These are phyloP conservation scores for Dryocosmus kuriphilus DNA, from an alignment of 2,888 invertebrate species.

Conservation along the genomic window DNA sequence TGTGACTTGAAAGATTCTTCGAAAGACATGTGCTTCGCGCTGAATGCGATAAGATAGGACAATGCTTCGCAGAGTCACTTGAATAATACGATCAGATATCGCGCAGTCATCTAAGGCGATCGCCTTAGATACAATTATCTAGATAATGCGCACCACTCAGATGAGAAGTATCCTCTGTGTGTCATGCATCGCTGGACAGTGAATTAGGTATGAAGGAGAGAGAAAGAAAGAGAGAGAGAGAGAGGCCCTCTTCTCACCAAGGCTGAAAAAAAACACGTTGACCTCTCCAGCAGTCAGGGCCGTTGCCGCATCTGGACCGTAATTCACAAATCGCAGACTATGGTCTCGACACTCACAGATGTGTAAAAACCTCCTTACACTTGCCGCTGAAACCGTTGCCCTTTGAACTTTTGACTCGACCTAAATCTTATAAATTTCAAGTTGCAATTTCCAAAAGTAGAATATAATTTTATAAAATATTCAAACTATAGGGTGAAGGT, in stretches of 20 bases:
- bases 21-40: constrained; percentile 45
- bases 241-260: constrained; percentile 42
- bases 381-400: not conserved
- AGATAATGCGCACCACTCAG: constrained; percentile 60
- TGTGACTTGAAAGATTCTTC: constrained; percentile 12
- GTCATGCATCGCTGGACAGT: constrained; percentile 60
- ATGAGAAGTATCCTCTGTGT: constrained; percentile 54
- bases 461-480: not conserved
- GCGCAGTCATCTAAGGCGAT: constrained; percentile 66
- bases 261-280: constrained; percentile 57
- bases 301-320: constrained; percentile 55
- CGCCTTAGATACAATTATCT: constrained; percentile 69
- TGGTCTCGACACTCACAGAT: constrained; percentile 12
- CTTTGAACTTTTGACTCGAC: not conserved
- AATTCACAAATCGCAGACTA: constrained; percentile 60
- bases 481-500: too few species aligned
- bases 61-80: constrained; percentile 52
- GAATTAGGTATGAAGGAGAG: constrained; percentile 60
- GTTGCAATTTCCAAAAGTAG: not conserved
- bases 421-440: not conserved
- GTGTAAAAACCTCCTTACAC: not conserved
- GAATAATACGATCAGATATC: constrained; percentile 57
- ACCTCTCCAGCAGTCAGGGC: constrained; percentile 54
- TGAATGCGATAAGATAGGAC: constrained; percentile 51
- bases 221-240: not conserved